Conservation (phyloP, 2,888 invertebrate genomes). For the Ceraclea dissimilis region DNA sequence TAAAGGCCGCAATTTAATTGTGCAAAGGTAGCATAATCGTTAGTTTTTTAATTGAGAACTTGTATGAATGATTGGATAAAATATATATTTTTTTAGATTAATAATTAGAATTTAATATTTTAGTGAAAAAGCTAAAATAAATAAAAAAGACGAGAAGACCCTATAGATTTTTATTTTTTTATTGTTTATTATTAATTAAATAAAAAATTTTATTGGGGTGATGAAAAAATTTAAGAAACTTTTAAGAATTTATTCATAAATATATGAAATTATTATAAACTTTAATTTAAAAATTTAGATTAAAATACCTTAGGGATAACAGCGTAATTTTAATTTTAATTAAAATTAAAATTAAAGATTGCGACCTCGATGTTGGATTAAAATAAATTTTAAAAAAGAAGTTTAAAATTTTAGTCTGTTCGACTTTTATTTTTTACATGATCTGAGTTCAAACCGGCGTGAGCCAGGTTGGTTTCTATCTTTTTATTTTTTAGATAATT, state of each 20-base stretch:
- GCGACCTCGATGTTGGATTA: constrained; percentile 89
- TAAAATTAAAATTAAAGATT: constrained; percentile 66
- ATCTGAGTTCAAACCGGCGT: constrained; percentile 84
- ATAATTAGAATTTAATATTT: constrained; percentile 49
- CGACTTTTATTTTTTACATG: constrained; percentile 78
- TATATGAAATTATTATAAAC: constrained; percentile 49
- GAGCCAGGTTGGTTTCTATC: constrained; percentile 83
- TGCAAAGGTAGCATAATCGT: constrained; percentile 76
- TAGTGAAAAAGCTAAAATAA: constrained; percentile 60
- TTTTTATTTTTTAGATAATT: constrained; percentile 50
- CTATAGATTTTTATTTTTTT: constrained; percentile 61
- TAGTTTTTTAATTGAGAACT: constrained; percentile 74
- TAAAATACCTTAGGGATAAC: constrained; percentile 80
- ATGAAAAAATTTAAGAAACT: constrained; percentile 53
- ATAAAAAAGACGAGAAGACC: constrained; percentile 69
- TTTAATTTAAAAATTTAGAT: constrained; percentile 49
- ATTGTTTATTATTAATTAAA: constrained; percentile 32
- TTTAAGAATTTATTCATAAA: constrained; percentile 34
- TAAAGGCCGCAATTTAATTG: constrained; percentile 74
- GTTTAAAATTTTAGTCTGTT: constrained; percentile 68
- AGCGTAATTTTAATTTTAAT: constrained; percentile 71
- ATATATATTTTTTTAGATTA: constrained; percentile 54
- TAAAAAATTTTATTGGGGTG: constrained; percentile 56
- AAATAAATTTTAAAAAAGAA: constrained; percentile 59
- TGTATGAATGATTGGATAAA: constrained; percentile 68